Conservation (phyloP, 2,113 vertebrate species). For the Tupaia tana region DNA sequence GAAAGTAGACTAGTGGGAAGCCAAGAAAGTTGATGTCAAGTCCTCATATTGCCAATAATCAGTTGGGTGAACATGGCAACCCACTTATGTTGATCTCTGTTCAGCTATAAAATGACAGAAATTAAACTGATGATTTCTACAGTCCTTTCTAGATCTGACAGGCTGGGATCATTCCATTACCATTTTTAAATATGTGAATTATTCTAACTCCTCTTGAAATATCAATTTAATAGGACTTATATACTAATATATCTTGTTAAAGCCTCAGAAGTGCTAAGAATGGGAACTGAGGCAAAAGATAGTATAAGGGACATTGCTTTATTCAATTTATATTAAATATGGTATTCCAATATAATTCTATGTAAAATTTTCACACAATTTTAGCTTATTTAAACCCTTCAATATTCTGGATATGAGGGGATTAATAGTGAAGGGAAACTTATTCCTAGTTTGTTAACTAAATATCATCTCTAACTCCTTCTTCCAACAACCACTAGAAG, state of each 20-base stretch:
- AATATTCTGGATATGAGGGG: not conserved
- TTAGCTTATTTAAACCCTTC: slow-evolving; percentile 47
- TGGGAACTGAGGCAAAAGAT: slow-evolving; percentile 6
- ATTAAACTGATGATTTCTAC: not conserved
- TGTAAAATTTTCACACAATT: not conserved
- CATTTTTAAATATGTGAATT: not conserved
- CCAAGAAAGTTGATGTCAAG: not conserved
- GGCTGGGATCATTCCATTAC: not conserved
- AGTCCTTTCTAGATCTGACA: not conserved
- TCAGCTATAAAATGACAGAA: slow-evolving; percentile 29
- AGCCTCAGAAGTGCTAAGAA: not conserved
- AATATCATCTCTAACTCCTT: not conserved
- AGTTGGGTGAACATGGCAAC: not conserved
- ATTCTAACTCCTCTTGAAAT: slow-evolving; percentile 45
- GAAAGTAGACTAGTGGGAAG: not conserved
- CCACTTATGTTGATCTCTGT: not conserved
- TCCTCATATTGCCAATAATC: not conserved
- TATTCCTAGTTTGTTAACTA: slow-evolving; percentile 20
- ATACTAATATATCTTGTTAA: slow-evolving; percentile 19
- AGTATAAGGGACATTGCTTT: not conserved
- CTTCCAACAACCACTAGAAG: not conserved
- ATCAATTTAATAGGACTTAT: not conserved
- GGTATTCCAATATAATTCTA: not conserved
- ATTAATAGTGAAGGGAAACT: not conserved
- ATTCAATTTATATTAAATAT: slow-evolving; percentile 29